Evolutionary conservation across 2,113 vertebrate genomes (phyloP).

Genomic region (Erinaceus europaeus): DNA sequence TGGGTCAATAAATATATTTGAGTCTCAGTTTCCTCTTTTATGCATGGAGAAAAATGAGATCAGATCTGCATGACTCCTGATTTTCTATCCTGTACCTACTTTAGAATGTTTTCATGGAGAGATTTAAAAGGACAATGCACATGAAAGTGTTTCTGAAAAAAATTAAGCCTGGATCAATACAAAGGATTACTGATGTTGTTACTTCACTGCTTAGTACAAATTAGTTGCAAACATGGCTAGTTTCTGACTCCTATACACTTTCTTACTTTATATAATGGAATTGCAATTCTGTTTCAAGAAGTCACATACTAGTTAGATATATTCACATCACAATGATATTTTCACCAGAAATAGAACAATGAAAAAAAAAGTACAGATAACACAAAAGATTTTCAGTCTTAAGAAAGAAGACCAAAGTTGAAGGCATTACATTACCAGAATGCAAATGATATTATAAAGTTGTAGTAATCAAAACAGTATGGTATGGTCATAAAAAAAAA

Average conservation of each 20-base stretch:
- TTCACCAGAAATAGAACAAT: neutral
- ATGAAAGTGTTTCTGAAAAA: slow-evolving; percentile 46
- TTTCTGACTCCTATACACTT: neutral
- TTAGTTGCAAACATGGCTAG: neutral
- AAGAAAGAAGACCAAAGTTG: neutral
- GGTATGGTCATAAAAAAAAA: neutral
- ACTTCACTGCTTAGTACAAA: neutral
- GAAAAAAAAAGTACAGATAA: neutral
- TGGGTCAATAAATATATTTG: slow-evolving; percentile 6
- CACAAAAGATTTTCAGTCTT: neutral
- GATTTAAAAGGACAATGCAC: slow-evolving; percentile 49
- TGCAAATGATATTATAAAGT: neutral
- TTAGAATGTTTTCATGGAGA: slow-evolving; percentile 42
- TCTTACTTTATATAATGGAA: slow-evolving; percentile 7
- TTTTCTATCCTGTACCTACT: slow-evolving; percentile 15
- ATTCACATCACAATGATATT: neutral
- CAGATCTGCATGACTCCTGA: neutral
- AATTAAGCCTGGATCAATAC: slow-evolving; percentile 49
- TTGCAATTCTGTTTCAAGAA: neutral
- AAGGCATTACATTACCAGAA: neutral
- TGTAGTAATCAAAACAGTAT: neutral
- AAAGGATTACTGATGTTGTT: slow-evolving; percentile 26
- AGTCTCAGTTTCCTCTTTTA: slow-evolving; percentile 33
- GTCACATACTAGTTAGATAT: neutral
- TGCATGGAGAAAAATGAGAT: neutral